Conservation (phyloP, 30 jellyfish, hydroid and myxozoan species). For the Cassiopea andromeda region DNA sequence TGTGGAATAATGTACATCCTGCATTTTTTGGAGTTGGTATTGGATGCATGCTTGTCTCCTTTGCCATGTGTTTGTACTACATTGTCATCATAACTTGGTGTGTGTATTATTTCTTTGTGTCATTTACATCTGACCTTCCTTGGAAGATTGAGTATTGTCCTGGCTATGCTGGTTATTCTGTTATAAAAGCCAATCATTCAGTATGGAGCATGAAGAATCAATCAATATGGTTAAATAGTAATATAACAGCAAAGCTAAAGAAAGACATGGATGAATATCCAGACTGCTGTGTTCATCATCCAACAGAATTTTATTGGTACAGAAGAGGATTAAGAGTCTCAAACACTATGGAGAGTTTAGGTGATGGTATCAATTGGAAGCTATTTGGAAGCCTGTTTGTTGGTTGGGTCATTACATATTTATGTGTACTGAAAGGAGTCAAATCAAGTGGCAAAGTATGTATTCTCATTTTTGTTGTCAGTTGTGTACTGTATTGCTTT, state of each 20-base stretch:
- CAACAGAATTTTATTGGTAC: conserved; percentile 88
- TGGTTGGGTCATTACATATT: conserved; percentile 87
- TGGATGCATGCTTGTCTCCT: conserved; percentile 91
- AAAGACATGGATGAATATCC: conserved; percentile 52
- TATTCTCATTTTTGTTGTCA: background rate
- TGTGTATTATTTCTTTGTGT: conserved; percentile 85
- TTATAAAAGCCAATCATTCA: conserved; percentile 43
- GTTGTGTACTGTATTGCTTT: background rate
- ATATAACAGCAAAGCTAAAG: conserved; percentile 50
- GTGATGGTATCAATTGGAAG: conserved; percentile 87
- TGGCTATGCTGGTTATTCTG: conserved; percentile 55
- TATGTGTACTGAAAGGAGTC: conserved; percentile 92
- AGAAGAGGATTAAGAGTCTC: conserved; percentile 78
- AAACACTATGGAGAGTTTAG: conserved; percentile 44
- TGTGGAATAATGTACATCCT: conserved; percentile 93
- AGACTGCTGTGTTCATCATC: conserved; percentile 85
- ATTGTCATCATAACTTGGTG: conserved; percentile 97
- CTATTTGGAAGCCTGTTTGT: conserved; percentile 83
- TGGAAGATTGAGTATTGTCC: conserved; percentile 85
- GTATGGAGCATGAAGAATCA: conserved; percentile 13
- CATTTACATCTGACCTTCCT: conserved; percentile 86
- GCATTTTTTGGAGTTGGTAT: conserved; percentile 95
- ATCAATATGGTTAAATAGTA: background rate
- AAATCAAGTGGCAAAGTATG: conserved; percentile 92
- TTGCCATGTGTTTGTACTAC: conserved; percentile 95